These are phyloP conservation scores for Rhabdornis inornatus DNA, from an alignment of 2,113 vertebrate species.

Conservation along the genomic window DNA sequence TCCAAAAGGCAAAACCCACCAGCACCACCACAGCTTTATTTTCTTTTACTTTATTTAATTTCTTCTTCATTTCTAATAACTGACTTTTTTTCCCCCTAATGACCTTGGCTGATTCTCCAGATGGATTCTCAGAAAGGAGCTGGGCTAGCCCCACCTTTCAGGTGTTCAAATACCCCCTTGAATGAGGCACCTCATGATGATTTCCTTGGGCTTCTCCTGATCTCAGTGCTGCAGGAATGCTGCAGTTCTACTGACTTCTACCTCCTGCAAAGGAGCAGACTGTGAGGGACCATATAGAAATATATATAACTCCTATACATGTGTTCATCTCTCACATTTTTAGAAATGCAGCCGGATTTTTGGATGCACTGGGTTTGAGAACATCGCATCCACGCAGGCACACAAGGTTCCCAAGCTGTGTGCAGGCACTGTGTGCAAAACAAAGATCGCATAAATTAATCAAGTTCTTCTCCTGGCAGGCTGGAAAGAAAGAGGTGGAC, in stretches of 20 bases:
- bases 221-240: neutral
- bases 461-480: neutral
- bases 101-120: neutral
- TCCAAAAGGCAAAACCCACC: neutral
- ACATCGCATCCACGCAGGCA: neutral
- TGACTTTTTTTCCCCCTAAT: neutral
- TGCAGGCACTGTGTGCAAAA: neutral
- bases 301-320: neutral
- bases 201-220: neutral
- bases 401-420: neutral
- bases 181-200: neutral
- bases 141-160: neutral
- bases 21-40: neutral
- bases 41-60: neutral
- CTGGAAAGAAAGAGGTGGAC: neutral
- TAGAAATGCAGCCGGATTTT: neutral
- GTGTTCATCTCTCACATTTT: neutral
- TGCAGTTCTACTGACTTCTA: neutral
- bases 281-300: neutral
- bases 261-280: neutral
- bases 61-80: neutral
- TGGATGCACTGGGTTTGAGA: neutral
- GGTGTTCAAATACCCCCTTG: neutral
- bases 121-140: neutral
- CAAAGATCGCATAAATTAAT: constrained; percentile 41